Percentiles rank a stretch among this genome's conserved stretches.
Evolutionary conservation across 2,797 vertebrate genomes (phyloP).

Genomic region (Chaetophractus vellerosus): DNA sequence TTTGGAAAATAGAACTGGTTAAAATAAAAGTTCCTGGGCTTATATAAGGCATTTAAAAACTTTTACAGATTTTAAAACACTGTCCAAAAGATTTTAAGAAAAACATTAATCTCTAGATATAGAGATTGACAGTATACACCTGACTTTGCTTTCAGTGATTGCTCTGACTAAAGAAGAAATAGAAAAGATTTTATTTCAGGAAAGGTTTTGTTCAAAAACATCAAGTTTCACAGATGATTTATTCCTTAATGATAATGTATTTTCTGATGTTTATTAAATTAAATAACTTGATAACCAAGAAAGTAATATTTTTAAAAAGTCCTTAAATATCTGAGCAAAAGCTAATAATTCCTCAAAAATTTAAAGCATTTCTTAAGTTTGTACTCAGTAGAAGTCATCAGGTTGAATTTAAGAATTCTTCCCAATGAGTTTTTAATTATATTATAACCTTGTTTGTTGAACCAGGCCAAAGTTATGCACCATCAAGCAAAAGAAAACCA

Average conservation of each 20-base stretch:
- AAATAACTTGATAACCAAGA: conserved; percentile 69
- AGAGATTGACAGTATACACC: background rate
- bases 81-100: background rate
- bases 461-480: background rate
- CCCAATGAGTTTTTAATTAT: background rate
- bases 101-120: background rate
- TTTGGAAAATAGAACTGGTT: background rate
- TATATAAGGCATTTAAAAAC: conserved; percentile 22
- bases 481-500: background rate
- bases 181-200: conserved; percentile 47
- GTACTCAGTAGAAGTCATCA: background rate
- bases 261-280: conserved; percentile 77
- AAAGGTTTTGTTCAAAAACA: conserved; percentile 69
- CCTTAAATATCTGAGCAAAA: conserved; percentile 64
- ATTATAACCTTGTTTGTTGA: conserved; percentile 14
- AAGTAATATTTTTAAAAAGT: conserved; percentile 54
- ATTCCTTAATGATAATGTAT: conserved; percentile 73
- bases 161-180: conserved; percentile 67
- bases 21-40: background rate
- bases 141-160: conserved; percentile 55
- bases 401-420: conserved; percentile 64
- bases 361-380: conserved; percentile 56
- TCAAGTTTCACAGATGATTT: conserved; percentile 82
- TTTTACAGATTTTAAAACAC: conserved; percentile 11
- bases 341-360: conserved; percentile 59